Percentiles rank a stretch among this genome's conserved stretches.
Conservation (phyloP, 2,113 vertebrate genomes). For the Anolis sagrei region DNA sequence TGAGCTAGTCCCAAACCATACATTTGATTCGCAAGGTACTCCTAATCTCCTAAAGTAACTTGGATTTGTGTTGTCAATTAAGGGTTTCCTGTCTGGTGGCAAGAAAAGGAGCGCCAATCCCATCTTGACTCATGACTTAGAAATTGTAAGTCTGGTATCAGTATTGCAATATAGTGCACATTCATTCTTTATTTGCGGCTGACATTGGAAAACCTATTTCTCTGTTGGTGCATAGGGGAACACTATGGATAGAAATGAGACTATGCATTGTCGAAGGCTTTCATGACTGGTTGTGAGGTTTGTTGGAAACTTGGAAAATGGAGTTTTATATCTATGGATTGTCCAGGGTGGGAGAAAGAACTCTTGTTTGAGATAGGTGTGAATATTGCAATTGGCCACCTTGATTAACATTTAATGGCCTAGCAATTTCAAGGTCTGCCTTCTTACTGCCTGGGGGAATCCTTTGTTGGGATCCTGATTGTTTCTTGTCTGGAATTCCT, state of each 20-base stretch:
- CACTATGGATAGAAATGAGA: background rate
- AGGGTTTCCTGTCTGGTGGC: background rate
- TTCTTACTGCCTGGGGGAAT: no score
- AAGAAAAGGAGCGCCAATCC: background rate
- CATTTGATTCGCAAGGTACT: background rate
- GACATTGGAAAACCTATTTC: background rate
- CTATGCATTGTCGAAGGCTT: no score
- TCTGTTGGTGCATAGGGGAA: background rate
- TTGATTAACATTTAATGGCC: no score
- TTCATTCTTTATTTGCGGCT: background rate
- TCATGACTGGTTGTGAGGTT: no score
- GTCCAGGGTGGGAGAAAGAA: no score
- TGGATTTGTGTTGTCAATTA: background rate
- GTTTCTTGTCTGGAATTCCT: no score
- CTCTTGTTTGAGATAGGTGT: no score
- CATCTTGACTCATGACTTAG: slow-evolving; percentile 3
- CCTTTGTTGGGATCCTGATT: no score
- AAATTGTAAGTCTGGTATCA: background rate
- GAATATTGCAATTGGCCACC: no score
- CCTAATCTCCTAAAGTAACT: background rate
- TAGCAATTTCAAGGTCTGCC: no score
- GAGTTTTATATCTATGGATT: no score
- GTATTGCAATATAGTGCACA: background rate
- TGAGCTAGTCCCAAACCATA: background rate
- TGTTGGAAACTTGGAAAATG: no score